Conservation (phyloP, 2,113 vertebrate species). For the Mormyrus iriodes region DNA sequence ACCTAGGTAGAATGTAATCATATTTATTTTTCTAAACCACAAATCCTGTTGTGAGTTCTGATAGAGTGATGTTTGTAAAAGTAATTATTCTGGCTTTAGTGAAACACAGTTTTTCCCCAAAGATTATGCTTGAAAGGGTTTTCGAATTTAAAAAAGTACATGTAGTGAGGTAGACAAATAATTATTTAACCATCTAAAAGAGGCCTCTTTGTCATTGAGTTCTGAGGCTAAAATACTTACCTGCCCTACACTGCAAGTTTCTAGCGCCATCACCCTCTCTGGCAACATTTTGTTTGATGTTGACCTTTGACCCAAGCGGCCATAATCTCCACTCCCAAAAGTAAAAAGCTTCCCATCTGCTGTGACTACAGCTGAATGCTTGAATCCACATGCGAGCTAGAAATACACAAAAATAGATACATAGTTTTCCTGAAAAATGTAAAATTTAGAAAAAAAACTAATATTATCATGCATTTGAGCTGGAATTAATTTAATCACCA, state of each 20-base stretch:
- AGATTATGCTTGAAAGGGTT: background rate
- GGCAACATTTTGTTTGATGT: slow-evolving; percentile 72
- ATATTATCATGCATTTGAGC: background rate
- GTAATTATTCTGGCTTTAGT: background rate
- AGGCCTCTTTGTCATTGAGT: background rate
- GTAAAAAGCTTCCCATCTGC: slow-evolving; percentile 70
- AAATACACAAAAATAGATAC: background rate
- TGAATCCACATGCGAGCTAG: slow-evolving; percentile 67
- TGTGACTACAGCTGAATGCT: slow-evolving; percentile 69
- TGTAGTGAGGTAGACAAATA: background rate
- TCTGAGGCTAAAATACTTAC: background rate
- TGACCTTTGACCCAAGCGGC: slow-evolving; percentile 66
- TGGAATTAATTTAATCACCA: background rate
- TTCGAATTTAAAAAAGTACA: background rate
- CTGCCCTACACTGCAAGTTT: slow-evolving; percentile 59
- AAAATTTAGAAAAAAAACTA: background rate
- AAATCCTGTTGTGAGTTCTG: background rate
- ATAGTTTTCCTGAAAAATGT: background rate
- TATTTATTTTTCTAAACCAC: background rate
- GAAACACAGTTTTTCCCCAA: background rate
- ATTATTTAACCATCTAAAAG: background rate
- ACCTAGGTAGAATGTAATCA: slow-evolving; percentile 49
- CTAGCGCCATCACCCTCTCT: slow-evolving; percentile 64
- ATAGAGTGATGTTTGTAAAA: background rate
- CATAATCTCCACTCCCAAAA: slow-evolving; percentile 70